Evolutionary conservation across 2,888 invertebrate species (phyloP).

Genomic region (Heteromurus nitidus): DNA sequence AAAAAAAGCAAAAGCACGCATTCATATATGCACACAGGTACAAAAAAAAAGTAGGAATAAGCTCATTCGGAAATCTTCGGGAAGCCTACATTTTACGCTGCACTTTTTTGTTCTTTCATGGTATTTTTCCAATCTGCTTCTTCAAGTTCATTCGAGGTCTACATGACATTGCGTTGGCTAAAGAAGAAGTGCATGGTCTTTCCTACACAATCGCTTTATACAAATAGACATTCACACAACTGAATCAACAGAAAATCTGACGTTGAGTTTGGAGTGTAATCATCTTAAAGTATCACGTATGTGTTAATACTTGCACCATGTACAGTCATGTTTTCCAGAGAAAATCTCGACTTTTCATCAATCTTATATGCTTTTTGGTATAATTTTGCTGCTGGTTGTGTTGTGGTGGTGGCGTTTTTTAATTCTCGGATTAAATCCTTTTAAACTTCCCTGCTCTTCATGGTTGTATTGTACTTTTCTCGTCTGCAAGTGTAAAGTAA

Average conservation of each 20-base stretch:
- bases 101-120: background rate
- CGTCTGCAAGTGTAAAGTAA: too few relatives aligned
- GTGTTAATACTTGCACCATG: background rate
- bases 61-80: slow-evolving; percentile 7
- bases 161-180: too few relatives aligned
- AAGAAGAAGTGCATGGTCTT: too few relatives aligned
- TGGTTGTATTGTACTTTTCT: too few relatives aligned
- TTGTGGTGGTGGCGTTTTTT: background rate
- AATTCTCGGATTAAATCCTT: background rate
- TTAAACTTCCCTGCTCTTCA: slow-evolving; percentile 18
- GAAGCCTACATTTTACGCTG: background rate
- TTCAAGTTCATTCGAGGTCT: background rate
- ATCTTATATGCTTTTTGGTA: background rate
- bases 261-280: background rate
- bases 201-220: too few relatives aligned
- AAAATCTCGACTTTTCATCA: background rate
- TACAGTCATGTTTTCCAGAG: background rate
- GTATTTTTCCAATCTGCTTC: background rate
- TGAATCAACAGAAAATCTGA: background rate
- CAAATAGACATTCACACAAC: background rate
- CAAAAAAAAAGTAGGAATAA: too few relatives aligned
- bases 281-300: background rate
- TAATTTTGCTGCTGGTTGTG: background rate
- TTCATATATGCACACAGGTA: background rate
- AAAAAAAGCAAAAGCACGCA: background rate